Percentiles rank a stretch among this genome's conserved stretches.
Evolutionary conservation across 2,797 vertebrate genomes (phyloP).

Genomic region (Alectoris magna): DNA sequence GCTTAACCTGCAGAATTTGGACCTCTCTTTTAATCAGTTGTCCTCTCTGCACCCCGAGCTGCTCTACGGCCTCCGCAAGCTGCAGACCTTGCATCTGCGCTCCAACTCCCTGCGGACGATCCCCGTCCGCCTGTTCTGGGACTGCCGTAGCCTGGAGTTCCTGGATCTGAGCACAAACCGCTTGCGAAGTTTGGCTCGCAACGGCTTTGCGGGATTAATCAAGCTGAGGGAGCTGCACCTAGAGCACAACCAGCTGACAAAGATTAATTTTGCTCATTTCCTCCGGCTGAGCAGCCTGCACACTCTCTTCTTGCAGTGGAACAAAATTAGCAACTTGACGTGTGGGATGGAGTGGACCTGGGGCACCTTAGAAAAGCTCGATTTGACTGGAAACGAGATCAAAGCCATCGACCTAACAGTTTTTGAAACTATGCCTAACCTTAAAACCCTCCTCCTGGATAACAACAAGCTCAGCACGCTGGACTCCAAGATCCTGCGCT

Average conservation of each 20-base stretch:
- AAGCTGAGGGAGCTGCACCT: slow-evolving; percentile 98
- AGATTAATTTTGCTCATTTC: slow-evolving; percentile 99
- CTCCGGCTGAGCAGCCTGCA: slow-evolving; percentile 96
- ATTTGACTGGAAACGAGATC: slow-evolving; percentile 96
- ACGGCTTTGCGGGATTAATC: slow-evolving; percentile 98
- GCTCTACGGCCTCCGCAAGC: slow-evolving; percentile 96
- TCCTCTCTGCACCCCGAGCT: slow-evolving; percentile 96
- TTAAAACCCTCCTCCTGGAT: slow-evolving; percentile 96
- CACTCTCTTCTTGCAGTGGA: slow-evolving; percentile 97
- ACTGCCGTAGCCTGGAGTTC: slow-evolving; percentile 98
- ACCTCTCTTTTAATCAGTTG: slow-evolving; percentile 99
- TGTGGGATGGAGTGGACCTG: slow-evolving; percentile 99
- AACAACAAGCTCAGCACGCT: slow-evolving; percentile 96
- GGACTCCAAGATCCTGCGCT: slow-evolving; percentile 90
- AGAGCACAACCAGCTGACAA: slow-evolving; percentile 99
- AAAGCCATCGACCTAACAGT: slow-evolving; percentile 91
- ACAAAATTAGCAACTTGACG: slow-evolving; percentile 98
- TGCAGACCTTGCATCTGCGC: slow-evolving; percentile 96
- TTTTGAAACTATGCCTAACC: slow-evolving; percentile 96
- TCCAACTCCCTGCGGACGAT: slow-evolving; percentile 98
- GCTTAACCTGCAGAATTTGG: slow-evolving; percentile 98
- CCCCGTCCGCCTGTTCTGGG: slow-evolving; percentile 97
- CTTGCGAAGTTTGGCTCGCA: slow-evolving; percentile 95
- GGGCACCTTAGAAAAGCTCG: slow-evolving; percentile 96
- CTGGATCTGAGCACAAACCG: slow-evolving; percentile 97